A percentile compares a stretch with the other conserved stretches of the same genome.
phyloP scores from a whole-genome alignment of 1,140 invertebrate genomes.

The Capitella teleta region DNA sequence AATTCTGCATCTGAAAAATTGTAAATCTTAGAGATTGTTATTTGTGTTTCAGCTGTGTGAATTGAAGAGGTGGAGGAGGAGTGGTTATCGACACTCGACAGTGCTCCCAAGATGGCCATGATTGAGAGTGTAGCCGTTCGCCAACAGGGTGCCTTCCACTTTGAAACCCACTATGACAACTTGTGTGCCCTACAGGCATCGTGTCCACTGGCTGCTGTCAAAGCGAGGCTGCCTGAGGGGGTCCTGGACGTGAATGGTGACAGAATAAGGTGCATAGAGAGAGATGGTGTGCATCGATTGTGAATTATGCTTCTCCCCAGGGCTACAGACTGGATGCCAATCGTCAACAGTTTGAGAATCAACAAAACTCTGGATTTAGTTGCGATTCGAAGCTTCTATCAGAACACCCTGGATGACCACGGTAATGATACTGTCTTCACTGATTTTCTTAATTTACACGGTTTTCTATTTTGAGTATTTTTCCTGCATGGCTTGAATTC shows the following conservation, averaged over 20 bases:
- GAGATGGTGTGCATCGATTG: too few relatives aligned
- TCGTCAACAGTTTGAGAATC: slow-evolving; percentile 36
- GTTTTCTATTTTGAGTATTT: neutral
- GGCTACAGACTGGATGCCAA: slow-evolving; percentile 37
- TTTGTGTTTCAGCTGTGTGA: too few relatives aligned
- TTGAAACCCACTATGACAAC: slow-evolving; percentile 39
- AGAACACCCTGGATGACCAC: slow-evolving; percentile 23
- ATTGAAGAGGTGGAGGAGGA: too few relatives aligned
- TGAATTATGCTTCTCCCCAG: too few relatives aligned
- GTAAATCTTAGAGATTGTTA: too few relatives aligned
- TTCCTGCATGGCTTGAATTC: neutral
- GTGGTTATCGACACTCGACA: too few relatives aligned
- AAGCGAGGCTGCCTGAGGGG: slow-evolving; percentile 31
- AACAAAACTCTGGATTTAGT: slow-evolving; percentile 39
- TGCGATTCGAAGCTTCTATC: slow-evolving; percentile 32
- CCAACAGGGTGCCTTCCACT: slow-evolving; percentile 35
- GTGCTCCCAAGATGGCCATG: slow-evolving; percentile 12
- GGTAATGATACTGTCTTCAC: slow-evolving; percentile 16
- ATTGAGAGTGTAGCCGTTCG: slow-evolving; percentile 38
- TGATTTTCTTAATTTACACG: neutral
- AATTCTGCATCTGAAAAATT: too few relatives aligned
- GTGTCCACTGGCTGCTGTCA: slow-evolving; percentile 36
- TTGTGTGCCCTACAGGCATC: slow-evolving; percentile 39
- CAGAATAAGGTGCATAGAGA: slow-evolving; percentile 39
- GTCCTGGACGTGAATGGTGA: slow-evolving; percentile 39